Conservation (phyloP, 1,140 invertebrate species). For the Tachypleus tridentatus region DNA sequence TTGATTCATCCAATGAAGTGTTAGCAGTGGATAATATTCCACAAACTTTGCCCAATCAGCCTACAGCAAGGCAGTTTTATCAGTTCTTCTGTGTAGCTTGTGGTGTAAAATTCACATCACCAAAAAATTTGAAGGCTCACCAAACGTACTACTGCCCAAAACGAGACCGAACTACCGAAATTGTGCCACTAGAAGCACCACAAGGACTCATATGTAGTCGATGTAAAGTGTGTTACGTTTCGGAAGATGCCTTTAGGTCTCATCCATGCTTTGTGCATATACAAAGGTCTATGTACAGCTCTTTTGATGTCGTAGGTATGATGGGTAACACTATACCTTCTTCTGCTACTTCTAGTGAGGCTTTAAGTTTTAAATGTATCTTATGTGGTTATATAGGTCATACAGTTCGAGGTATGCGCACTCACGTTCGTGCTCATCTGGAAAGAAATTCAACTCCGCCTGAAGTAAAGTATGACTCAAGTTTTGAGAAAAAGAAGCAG, state of each 20-base stretch:
- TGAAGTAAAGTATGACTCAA: constrained; percentile 60
- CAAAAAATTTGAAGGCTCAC: constrained; percentile 84
- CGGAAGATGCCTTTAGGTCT: constrained; percentile 32
- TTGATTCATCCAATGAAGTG: neutral
- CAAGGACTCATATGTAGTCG: constrained; percentile 31
- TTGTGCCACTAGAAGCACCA: no score
- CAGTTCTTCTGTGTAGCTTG: constrained; percentile 74
- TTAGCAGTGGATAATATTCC: neutral
- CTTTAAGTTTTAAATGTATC: constrained; percentile 78
- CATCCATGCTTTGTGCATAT: constrained; percentile 37
- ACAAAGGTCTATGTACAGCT: constrained; percentile 83
- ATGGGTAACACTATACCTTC: constrained; percentile 52
- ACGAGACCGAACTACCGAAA: constrained; percentile 28
- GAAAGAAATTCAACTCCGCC: constrained; percentile 63
- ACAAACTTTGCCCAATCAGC: no score
- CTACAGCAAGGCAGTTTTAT: constrained; percentile 15
- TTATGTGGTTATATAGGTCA: constrained; percentile 94
- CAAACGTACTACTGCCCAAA: constrained; percentile 89
- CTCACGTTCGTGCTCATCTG: constrained; percentile 92
- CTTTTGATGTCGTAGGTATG: constrained; percentile 54
- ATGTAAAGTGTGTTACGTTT: constrained; percentile 34
- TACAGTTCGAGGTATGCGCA: constrained; percentile 84
- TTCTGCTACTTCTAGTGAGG: constrained; percentile 71
- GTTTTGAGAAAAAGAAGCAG: no score
- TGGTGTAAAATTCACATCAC: constrained; percentile 86